These are phyloP conservation scores for Rotaria socialis DNA, from an alignment of 2,888 invertebrate genomes.

Conservation along the genomic window DNA sequence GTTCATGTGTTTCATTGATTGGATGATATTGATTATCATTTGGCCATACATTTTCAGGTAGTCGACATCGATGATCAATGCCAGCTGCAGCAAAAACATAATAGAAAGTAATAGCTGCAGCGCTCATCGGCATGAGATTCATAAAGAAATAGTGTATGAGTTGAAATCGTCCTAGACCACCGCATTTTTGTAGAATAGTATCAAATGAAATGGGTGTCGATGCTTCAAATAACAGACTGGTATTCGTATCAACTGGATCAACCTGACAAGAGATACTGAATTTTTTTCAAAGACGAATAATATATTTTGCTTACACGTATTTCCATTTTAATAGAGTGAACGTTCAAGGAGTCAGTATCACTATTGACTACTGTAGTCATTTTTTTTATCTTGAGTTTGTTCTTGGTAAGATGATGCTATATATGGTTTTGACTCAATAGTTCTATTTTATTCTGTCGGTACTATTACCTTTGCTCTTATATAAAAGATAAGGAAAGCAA, in stretches of 20 bases:
- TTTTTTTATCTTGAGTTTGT: too few relatives aligned
- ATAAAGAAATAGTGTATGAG: neutral
- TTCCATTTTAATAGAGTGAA: too few relatives aligned
- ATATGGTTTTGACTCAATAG: too few relatives aligned
- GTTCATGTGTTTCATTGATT: neutral
- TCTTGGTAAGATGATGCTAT: too few relatives aligned
- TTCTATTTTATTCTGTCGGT: too few relatives aligned
- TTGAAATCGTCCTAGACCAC: constrained; percentile 12
- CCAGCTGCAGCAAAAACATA: neutral
- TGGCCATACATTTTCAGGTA: neutral
- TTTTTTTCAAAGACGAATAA: too few relatives aligned
- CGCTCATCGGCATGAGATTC: neutral
- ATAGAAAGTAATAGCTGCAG: neutral
- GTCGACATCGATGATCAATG: neutral
- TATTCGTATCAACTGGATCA: too few relatives aligned
- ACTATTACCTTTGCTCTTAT: too few relatives aligned
- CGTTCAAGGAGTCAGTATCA: too few relatives aligned
- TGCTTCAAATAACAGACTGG: too few relatives aligned
- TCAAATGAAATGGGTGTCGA: neutral
- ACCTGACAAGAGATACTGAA: neutral
- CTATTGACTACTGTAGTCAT: too few relatives aligned
- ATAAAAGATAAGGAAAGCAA: too few relatives aligned
- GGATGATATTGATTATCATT: constrained; percentile 9
- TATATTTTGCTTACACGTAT: neutral
- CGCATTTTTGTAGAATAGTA: neutral